phyloP scores from a whole-genome alignment of 2,113 vertebrate genomes.

The Pterocles burchelli region DNA sequence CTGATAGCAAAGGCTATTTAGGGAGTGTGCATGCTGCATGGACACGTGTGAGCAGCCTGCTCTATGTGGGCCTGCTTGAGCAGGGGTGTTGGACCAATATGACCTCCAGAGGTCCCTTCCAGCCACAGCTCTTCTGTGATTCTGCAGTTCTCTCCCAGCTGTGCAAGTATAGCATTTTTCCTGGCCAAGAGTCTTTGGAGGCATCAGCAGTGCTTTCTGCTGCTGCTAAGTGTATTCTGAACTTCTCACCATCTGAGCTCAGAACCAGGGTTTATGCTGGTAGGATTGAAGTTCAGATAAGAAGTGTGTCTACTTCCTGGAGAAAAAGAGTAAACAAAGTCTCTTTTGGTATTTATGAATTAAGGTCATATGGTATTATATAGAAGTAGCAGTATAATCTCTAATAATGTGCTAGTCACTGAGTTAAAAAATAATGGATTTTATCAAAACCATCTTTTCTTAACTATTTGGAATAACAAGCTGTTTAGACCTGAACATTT shows the following conservation, averaged over 20 bases:
- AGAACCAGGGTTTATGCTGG: neutral
- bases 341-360: neutral
- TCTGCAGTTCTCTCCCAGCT: neutral
- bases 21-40: neutral
- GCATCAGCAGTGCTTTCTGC: neutral
- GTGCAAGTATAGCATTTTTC: neutral
- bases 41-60: neutral
- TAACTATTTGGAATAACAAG: neutral
- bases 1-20: neutral
- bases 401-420: neutral
- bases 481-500: neutral
- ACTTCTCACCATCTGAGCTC: neutral
- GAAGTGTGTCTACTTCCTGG: neutral
- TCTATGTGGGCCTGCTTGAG: rapidly evolving
- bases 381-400: neutral
- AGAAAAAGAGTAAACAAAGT: neutral
- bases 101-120: neutral
- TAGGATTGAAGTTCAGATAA: neutral
- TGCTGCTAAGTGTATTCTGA: neutral
- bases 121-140: neutral
- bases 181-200: neutral
- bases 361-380: neutral
- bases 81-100: neutral
- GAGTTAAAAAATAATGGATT: neutral
- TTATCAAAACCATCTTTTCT: neutral